Evolutionary conservation across 2,113 vertebrate genomes (phyloP).

Genomic region (Callorhinus ursinus): DNA sequence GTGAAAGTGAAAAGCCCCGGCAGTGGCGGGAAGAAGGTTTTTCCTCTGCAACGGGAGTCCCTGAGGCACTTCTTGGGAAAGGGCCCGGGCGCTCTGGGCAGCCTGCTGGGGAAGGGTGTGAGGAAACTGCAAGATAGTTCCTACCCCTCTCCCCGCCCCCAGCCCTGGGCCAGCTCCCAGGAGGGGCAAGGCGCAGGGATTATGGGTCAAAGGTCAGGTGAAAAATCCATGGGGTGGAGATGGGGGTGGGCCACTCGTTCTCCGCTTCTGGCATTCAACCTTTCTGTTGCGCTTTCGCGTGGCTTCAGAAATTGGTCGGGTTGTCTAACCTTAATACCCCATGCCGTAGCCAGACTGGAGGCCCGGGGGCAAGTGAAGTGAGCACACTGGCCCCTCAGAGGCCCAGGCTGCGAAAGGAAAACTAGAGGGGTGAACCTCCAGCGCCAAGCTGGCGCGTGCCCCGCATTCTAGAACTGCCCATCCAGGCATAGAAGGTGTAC

Average conservation of each 20-base stretch:
- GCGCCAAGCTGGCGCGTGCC: neutral
- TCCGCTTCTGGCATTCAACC: neutral
- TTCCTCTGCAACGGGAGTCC: constrained; percentile 51
- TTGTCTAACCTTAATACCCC: constrained; percentile 28
- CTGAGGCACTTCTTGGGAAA: constrained; percentile 71
- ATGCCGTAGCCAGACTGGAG: neutral
- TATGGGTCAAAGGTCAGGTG: constrained; percentile 70
- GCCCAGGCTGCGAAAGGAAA: neutral
- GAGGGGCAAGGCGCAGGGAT: constrained; percentile 48
- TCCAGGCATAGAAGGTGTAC: neutral
- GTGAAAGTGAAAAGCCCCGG: constrained; percentile 60
- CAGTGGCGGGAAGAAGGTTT: constrained; percentile 38
- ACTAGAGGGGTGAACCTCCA: neutral
- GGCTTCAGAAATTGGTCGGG: constrained; percentile 18
- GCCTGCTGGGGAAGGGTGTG: constrained; percentile 51
- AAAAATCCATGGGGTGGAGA: constrained; percentile 57
- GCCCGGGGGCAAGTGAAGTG: neutral
- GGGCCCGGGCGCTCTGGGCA: constrained; percentile 61
- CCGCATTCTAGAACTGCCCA: neutral
- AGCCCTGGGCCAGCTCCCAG: neutral
- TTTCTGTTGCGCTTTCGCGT: neutral
- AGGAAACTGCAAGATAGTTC: constrained; percentile 35
- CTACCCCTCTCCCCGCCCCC: neutral
- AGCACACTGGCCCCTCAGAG: neutral
- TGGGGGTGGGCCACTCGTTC: neutral